A percentile compares a stretch with the other conserved stretches of the same genome.
These are phyloP conservation scores for Bagarius yarrelli DNA, from an alignment of 2,113 vertebrate genomes.

Conservation along the genomic window DNA sequence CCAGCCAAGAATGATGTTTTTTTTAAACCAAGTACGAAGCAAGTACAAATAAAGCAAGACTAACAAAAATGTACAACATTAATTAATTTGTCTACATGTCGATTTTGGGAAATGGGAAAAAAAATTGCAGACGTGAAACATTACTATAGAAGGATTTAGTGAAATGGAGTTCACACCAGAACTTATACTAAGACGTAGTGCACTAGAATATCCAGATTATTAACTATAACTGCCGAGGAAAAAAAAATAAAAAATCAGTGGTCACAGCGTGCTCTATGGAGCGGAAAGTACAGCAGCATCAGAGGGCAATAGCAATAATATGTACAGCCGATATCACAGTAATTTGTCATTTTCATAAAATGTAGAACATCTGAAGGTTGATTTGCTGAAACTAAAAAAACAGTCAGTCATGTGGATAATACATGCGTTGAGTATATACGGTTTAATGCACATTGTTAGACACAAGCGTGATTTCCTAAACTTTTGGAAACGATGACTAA, in stretches of 20 bases:
- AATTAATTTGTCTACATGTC: background rate
- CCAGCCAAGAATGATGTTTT: too few species aligned
- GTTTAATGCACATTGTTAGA: background rate
- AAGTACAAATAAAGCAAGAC: too few species aligned
- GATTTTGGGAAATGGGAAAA: background rate
- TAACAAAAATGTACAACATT: too few species aligned
- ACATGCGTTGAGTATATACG: background rate
- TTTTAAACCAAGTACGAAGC: too few species aligned
- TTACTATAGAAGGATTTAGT: background rate
- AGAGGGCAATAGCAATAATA: slow-evolving; percentile 11
- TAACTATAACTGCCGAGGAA: background rate
- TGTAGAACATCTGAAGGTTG: slow-evolving; percentile 1
- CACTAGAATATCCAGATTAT: slow-evolving; percentile 7
- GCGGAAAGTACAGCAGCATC: slow-evolving; percentile 4
- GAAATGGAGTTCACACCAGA: background rate
- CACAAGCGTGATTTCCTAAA: background rate
- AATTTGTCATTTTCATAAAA: slow-evolving; percentile 16
- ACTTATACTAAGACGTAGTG: background rate
- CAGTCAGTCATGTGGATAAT: background rate
- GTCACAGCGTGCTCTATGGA: background rate
- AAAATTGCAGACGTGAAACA: background rate
- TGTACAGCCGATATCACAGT: slow-evolving; percentile 1
- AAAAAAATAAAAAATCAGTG: background rate
- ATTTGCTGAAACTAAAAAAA: background rate
- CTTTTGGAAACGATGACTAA: background rate